These are phyloP conservation scores for Caenorhabditis parvicauda DNA, from an alignment of 2,888 invertebrate genomes.

Conservation along the genomic window DNA sequence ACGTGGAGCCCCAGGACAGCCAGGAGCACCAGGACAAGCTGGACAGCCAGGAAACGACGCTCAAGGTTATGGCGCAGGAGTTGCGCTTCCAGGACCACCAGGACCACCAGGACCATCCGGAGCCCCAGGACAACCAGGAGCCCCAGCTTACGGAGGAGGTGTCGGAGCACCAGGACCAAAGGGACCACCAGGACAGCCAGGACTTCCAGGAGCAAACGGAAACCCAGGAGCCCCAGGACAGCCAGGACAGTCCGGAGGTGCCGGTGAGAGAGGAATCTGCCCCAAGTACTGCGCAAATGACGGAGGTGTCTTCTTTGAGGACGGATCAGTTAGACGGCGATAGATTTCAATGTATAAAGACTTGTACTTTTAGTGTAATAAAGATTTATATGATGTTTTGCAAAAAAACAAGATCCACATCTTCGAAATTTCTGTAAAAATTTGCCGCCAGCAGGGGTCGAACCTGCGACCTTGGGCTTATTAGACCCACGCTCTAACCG, in stretches of 20 bases:
- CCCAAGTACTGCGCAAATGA: constrained; percentile 23
- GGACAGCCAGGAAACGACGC: constrained; percentile 2
- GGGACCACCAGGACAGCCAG: constrained; percentile 22
- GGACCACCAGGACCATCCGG: constrained; percentile 24
- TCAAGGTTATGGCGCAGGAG: constrained; percentile 15
- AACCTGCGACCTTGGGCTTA: constrained; percentile 59
- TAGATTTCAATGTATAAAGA: too few relatives aligned
- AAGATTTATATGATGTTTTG: too few relatives aligned
- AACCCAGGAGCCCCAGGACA: constrained; percentile 26
- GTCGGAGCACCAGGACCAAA: constrained; percentile 23
- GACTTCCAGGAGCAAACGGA: constrained; percentile 27
- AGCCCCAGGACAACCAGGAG: constrained; percentile 20
- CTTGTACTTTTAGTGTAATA: too few relatives aligned
- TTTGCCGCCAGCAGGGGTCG: constrained; percentile 57
- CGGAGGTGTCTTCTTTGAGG: constrained; percentile 30
- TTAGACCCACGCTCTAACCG: constrained; percentile 61
- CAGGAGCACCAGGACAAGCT: constrained; percentile 5
- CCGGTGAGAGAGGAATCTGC: constrained; percentile 17
- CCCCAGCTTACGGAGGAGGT: constrained; percentile 23
- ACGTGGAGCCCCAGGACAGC: constrained; percentile 5
- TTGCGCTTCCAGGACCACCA: constrained; percentile 20
- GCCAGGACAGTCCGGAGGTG: constrained; percentile 24
- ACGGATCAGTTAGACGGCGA: constrained; percentile 21
- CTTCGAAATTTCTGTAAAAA: too few relatives aligned
- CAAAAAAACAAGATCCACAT: too few relatives aligned